Percentiles rank a stretch among this genome's conserved stretches.
Conservation (phyloP, 2,888 invertebrate species). For the Phlogophora meticulosa region DNA sequence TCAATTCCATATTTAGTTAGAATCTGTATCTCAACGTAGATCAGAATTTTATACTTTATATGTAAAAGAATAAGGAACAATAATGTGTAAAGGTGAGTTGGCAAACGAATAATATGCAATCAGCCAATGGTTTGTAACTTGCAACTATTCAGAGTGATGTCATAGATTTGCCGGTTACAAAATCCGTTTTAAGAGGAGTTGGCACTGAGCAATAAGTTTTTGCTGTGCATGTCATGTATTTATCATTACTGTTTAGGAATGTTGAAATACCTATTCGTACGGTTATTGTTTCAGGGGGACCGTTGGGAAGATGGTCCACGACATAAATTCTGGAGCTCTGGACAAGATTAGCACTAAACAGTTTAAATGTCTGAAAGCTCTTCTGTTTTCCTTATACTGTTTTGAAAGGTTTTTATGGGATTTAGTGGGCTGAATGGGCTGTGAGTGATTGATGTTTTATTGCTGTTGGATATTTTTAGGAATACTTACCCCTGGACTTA, state of each 20-base stretch:
- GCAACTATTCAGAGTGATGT: constrained; percentile 65
- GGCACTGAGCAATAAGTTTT: constrained; percentile 14
- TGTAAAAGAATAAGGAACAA: constrained; percentile 17
- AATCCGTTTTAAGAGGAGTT: constrained; percentile 32
- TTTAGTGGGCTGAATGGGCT: no score
- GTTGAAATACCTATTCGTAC: no score
- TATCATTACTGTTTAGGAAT: no score
- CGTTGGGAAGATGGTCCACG: no score
- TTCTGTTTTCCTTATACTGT: no score
- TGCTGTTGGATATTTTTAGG: no score
- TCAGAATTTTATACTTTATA: constrained; percentile 33
- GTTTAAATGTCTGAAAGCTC: no score
- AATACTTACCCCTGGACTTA: no score
- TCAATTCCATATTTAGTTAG: constrained; percentile 62
- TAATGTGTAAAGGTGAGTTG: constrained; percentile 13
- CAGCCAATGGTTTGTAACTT: constrained; percentile 53
- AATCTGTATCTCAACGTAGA: constrained; percentile 37
- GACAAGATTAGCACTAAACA: no score
- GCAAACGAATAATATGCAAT: constrained; percentile 48
- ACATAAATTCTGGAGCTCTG: no score
- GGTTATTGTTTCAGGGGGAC: not conserved
- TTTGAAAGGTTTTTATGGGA: no score
- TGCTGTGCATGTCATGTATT: constrained; percentile 12
- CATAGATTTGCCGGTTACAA: constrained; percentile 58
- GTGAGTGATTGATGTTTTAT: no score